Base-by-base conservation (phyloP, 2,888 invertebrate species). In the Hyles lineata region DNA sequence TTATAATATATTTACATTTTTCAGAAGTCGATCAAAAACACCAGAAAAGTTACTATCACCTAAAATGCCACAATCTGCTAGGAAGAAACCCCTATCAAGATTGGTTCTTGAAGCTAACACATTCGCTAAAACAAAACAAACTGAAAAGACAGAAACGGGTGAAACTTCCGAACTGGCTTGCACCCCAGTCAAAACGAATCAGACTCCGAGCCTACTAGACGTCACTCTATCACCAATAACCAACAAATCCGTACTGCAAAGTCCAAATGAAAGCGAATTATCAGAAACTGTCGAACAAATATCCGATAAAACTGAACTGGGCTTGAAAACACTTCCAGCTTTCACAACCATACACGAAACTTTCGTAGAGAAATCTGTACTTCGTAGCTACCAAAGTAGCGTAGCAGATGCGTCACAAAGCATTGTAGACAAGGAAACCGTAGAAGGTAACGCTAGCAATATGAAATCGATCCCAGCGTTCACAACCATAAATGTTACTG, bases 91-190 rank as follows among this genome's bases (percentile, higher is more conserved):
- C 0, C 80, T 95, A 2, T 91, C 93, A 0, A 87, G 95, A 76
- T 82, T 92, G 29, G 95, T 95, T 0, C 76, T 95, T 61, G 95
- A 95, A 86, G 89, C 92, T 6, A 95, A 94, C 72, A 82, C 93
- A 0, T 92, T 92, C 67, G 88, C 92, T 5, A 93, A 92, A 88
- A 87, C 90, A 0, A 93, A 92, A 77, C 82, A 83, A 70, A 80
- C 82, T 25, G 91, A 92, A 50, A 80, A 83, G 35, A 80, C 80
- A 0, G 88, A 89, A 74, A 73, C 74, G 2, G 32, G 69, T 0
- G 89, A 87, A n/a, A 81, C 75, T 72, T 69, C 84, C 0, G 88
- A 89, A 59, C 84, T 92, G 43, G 89, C 92, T 84, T 91, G 91
- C 74, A 94, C 94, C 29, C 94, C 94, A 2, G 86, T 91, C 88